Percentiles rank a stretch among this genome's conserved stretches.
These are phyloP conservation scores for Pristiophorus japonicus DNA, from an alignment of 2,113 vertebrate genomes.

Conservation along the genomic window DNA sequence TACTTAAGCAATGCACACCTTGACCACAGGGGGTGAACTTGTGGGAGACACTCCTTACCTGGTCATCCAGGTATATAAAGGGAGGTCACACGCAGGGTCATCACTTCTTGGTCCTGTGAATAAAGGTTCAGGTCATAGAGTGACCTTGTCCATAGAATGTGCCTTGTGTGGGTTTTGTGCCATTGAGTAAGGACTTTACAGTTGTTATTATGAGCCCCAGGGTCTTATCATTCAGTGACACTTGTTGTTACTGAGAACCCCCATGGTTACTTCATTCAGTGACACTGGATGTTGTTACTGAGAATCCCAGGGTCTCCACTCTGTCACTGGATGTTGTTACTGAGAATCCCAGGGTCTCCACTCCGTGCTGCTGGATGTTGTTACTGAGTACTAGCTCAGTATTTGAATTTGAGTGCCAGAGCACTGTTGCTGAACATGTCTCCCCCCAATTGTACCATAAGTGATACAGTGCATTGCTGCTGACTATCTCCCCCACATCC, in stretches of 20 bases:
- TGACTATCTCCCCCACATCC: neutral
- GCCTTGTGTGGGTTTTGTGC: no score
- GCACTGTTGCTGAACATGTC: neutral
- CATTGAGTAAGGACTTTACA: no score
- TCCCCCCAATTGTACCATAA: neutral
- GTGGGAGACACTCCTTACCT: no score
- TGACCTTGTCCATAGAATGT: no score
- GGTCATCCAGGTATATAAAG: no score
- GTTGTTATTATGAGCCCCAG: neutral
- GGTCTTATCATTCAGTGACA: neutral
- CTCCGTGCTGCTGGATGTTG: neutral
- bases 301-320: neutral
- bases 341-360: neutral
- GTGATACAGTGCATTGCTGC: neutral
- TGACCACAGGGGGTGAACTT: no score
- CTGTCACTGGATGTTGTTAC: neutral
- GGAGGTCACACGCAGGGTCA: no score
- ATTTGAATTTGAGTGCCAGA: neutral
- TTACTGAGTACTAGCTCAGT: neutral
- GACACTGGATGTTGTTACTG: neutral
- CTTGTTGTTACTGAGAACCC: neutral
- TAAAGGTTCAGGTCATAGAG: no score
- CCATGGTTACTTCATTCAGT: neutral
- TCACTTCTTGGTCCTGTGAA: no score
- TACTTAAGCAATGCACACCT: no score